These are phyloP conservation scores for Oryzias sinensis DNA, from an alignment of 2,797 vertebrate genomes.

Conservation along the genomic window DNA sequence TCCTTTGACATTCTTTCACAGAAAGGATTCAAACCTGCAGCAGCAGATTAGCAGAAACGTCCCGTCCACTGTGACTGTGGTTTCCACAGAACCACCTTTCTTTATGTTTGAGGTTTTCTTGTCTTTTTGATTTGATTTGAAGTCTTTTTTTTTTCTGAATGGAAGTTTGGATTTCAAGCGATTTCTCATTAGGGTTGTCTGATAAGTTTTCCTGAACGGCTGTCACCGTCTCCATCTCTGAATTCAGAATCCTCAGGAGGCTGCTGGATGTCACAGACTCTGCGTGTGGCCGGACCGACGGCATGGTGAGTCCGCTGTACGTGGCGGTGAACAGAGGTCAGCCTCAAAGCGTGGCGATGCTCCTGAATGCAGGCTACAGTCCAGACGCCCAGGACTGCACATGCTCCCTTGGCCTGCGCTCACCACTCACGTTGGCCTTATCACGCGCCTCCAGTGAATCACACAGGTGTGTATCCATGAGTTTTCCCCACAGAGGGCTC, in stretches of 20 bases:
- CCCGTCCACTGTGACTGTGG: no score
- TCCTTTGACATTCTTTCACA: no score
- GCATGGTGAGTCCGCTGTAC: constrained; percentile 90
- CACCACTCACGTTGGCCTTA: constrained; percentile 53
- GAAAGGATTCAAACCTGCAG: no score
- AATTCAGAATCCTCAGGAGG: constrained; percentile 79
- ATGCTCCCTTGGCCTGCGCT: constrained; percentile 24
- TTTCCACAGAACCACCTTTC: no score
- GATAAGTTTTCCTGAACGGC: neutral
- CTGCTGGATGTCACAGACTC: constrained; percentile 83
- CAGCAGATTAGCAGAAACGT: no score
- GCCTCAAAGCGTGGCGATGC: constrained; percentile 58
- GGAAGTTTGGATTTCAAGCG: no score
- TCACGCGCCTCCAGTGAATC: neutral
- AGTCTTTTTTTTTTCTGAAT: no score
- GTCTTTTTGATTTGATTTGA: no score
- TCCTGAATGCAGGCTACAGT: constrained; percentile 83
- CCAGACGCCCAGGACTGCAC: constrained; percentile 87
- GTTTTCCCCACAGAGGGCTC: neutral
- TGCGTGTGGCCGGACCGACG: constrained; percentile 73
- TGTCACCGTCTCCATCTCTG: neutral
- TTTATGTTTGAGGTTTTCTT: no score
- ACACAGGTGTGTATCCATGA: constrained; percentile 29
- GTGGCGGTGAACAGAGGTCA: constrained; percentile 74
- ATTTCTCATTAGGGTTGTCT: neutral